Percentiles rank a stretch among this genome's conserved stretches.
Conservation (phyloP, 1,140 invertebrate species). For the Microplitis demolitor region DNA sequence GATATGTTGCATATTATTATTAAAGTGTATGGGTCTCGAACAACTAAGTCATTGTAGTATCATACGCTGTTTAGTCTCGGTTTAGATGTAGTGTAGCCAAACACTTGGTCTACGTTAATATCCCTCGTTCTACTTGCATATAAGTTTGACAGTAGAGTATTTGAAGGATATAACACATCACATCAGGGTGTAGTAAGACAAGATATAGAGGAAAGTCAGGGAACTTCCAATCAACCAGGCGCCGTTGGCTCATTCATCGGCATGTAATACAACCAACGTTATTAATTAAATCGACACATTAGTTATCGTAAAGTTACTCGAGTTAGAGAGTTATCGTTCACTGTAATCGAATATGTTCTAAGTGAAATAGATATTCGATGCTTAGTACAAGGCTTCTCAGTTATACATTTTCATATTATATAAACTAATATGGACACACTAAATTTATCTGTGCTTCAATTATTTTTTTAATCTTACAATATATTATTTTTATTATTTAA, state of each 20-base stretch:
- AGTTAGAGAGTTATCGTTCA: conserved; percentile 4
- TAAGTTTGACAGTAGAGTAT: background rate
- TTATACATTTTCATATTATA: background rate
- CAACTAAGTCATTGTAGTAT: background rate
- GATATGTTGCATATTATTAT: background rate
- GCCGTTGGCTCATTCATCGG: background rate
- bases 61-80: background rate
- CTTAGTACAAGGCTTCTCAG: background rate
- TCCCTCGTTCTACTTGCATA: no score
- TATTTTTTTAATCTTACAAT: no score
- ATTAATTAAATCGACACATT: conserved; percentile 8
- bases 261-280: background rate
- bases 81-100: background rate
- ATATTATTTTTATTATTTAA: no score
- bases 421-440: background rate
- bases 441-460: background rate
- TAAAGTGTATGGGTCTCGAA: background rate
- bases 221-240: background rate
- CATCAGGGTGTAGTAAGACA: no score
- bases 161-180: background rate
- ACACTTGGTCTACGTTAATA: background rate
- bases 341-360: conserved; percentile 4
- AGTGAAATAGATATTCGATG: background rate
- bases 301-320: background rate
- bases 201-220: no score